Base-by-base conservation (phyloP, 2,797 vertebrate genomes). In the Rhabdophis nuchalis region DNA sequence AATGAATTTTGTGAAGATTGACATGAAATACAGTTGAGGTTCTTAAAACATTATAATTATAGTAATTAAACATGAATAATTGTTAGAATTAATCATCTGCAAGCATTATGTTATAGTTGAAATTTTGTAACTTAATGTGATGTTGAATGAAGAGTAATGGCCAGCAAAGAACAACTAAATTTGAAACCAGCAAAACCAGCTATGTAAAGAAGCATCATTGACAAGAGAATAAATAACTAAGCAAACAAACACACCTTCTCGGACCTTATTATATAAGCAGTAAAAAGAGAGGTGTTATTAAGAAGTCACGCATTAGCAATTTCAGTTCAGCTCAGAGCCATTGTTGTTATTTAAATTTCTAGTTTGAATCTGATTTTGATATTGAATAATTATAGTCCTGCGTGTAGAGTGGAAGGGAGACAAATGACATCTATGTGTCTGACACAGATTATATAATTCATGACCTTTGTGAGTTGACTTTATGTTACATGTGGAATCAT, bases 11-110 rank as follows among this genome's bases (percentile, higher is more conserved):
- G 53, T 77, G 53, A 41, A 68, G 41, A 32, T 58, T 58, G 64
- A 88, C 8, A 27, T 91, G 64, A 91, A 72, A 60, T 56, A 77
- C 8, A 82, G 52, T 54, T 54, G 50, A 68, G 13, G 36, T 89
- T 89, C 57, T 92, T 61, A 56, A 89, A 86, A 89, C 23, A 41
- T 68, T 50, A 57, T 64, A 60, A 92, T 92, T 88, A 52, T 57
- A 64, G 27, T 50, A 89, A 89, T 89, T 89, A 92, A 89, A 85
- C 14, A 14, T 86, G 46, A 89, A 25, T 88, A 41, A 88, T 18
- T n/a, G 52, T 68, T 68, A 29, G n/a, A 20, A 60, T 64, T 54
- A 68, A 60, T n/a, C 32, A 86, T 68, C 64, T 86, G 50, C 53
- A 86, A 92, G 56, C 27, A 68, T 9, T 89, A 50, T 56, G 25